phyloP scores from a whole-genome alignment of 2,797 vertebrate genomes.

The Sebastiscus tertius region DNA sequence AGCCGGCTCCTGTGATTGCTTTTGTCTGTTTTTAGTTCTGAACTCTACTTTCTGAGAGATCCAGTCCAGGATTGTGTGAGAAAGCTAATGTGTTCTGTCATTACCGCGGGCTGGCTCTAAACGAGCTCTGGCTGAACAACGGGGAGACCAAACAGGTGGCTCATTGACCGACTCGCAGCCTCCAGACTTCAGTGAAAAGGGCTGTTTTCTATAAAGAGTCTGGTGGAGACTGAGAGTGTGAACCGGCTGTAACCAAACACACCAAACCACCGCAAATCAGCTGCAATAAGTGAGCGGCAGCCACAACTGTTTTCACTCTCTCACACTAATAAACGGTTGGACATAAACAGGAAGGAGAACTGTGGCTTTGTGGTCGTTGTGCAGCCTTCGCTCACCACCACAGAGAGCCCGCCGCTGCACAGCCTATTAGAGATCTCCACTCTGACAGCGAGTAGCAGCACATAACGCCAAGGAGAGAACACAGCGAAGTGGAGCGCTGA shows the following conservation, averaged over 20 bases:
- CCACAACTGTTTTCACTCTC: conserved; percentile 24
- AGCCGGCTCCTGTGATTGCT: neutral
- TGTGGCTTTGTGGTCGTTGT: conserved; percentile 34
- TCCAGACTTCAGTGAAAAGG: conserved; percentile 14
- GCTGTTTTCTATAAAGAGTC: neutral
- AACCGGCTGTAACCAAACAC: conserved; percentile 41
- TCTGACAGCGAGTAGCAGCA: neutral
- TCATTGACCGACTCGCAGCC: conserved; percentile 26
- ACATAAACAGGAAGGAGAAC: conserved; percentile 16
- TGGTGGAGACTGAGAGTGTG: neutral
- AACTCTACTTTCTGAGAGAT: neutral
- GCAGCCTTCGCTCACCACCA: conserved; percentile 2
- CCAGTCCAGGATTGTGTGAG: neutral
- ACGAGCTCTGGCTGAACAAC: conserved; percentile 41
- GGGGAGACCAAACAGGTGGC: conserved; percentile 44
- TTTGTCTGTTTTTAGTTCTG: neutral
- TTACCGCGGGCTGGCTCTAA: conserved; percentile 25
- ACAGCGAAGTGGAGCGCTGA: neutral
- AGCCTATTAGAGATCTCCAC: conserved; percentile 13
- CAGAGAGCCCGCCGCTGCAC: conserved; percentile 6
- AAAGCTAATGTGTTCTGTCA: conserved; percentile 18
- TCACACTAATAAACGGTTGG: conserved; percentile 2
- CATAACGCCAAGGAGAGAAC: neutral
- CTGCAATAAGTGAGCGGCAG: conserved; percentile 39
- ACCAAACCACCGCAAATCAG: conserved; percentile 59